phyloP scores from a whole-genome alignment of 2,888 invertebrate genomes.

The Thera obeliscata region DNA sequence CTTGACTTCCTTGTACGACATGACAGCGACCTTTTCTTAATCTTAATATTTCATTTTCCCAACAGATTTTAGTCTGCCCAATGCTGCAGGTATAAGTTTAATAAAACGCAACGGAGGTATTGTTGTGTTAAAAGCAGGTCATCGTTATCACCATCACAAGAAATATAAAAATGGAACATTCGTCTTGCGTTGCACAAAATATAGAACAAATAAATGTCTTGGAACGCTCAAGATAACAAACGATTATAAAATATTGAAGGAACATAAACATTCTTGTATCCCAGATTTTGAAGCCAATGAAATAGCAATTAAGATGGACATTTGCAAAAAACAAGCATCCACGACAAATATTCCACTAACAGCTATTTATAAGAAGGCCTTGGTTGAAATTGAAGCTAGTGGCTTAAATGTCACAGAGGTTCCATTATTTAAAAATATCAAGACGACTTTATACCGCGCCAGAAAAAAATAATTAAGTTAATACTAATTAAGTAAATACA shows the following conservation, averaged over 20 bases:
- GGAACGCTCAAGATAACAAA: slow-evolving; percentile 7
- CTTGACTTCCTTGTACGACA: too few species aligned
- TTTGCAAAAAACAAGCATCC: slow-evolving; percentile 4
- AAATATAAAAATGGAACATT: slow-evolving; percentile 1
- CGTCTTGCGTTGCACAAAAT: slow-evolving; percentile 14
- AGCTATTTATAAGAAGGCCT: neutral
- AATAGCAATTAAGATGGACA: slow-evolving; percentile 12
- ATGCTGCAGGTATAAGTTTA: slow-evolving; percentile 9
- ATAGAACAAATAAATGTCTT: slow-evolving; percentile 8
- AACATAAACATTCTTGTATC: slow-evolving; percentile 3
- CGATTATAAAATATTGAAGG: slow-evolving; percentile 12
- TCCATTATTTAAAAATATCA: too few species aligned
- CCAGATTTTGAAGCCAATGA: slow-evolving; percentile 24
- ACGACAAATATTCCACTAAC: slow-evolving; percentile 2
- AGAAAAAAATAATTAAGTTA: too few species aligned
- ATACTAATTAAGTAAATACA: too few species aligned
- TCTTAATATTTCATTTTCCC: too few species aligned
- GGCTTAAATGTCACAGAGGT: neutral
- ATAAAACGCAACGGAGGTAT: slow-evolving; percentile 8
- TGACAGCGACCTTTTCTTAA: too few species aligned
- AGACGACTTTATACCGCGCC: too few species aligned
- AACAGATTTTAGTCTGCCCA: neutral
- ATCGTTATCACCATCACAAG: slow-evolving; percentile 11
- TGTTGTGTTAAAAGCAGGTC: slow-evolving; percentile 13
- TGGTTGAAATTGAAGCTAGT: neutral